Evolutionary conservation across 92 coral and sea anemone genomes (phyloP).

Genomic region (Actinernus sp.): DNA sequence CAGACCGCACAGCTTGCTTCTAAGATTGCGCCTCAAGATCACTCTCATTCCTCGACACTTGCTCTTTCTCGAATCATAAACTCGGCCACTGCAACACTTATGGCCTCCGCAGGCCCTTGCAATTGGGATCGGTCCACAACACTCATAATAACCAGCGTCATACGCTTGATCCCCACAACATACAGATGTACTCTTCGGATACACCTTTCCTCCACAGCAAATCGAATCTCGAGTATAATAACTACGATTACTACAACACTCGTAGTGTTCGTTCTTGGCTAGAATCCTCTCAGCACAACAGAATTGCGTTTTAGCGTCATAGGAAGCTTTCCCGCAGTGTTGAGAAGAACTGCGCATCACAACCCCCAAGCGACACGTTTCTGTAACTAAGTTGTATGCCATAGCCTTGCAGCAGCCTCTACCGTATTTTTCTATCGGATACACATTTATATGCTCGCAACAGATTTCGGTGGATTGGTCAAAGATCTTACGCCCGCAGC

Average conservation of each 20-base stretch:
- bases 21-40: slow-evolving; percentile 3
- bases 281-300: slow-evolving; percentile 21
- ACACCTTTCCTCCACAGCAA: slow-evolving; percentile 22
- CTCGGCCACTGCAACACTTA: slow-evolving; percentile 14
- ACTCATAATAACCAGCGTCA: not conserved
- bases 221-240: slow-evolving; percentile 2
- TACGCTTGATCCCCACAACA: slow-evolving; percentile 10
- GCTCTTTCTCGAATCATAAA: not conserved
- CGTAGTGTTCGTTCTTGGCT: not conserved
- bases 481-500: slow-evolving; percentile 23
- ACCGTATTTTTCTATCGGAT: slow-evolving; percentile 7
- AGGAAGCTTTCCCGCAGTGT: not conserved
- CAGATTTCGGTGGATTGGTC: slow-evolving; percentile 13
- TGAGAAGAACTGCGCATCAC: not conserved
- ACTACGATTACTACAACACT: slow-evolving; percentile 3
- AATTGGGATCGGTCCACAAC: slow-evolving; percentile 12
- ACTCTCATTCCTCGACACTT: slow-evolving; percentile 5
- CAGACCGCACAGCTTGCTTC: slow-evolving; percentile 12
- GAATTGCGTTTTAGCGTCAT: slow-evolving; percentile 21
- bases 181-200: not conserved
- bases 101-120: not conserved
- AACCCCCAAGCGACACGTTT: slow-evolving; percentile 7
- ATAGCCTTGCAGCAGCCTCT: slow-evolving; percentile 14
- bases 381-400: slow-evolving; percentile 11
- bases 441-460: slow-evolving; percentile 6